Conservation (phyloP, 1,140 invertebrate species). For the Diplogasteroides magnus region DNA sequence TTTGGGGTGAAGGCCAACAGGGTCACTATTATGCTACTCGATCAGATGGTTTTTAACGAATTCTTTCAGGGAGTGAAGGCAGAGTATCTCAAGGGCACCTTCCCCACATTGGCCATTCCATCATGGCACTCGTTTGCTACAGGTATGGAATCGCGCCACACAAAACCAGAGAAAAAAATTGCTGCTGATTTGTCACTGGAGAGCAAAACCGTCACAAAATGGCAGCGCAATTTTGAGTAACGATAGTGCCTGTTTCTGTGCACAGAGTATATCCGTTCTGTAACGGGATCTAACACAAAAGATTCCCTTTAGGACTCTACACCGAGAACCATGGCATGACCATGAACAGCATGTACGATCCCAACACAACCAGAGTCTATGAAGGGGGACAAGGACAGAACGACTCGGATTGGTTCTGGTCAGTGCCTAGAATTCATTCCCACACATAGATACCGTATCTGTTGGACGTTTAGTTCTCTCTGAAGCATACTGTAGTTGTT, state of each 20-base stretch:
- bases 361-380: slow-evolving; percentile 37
- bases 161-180: slow-evolving; percentile 6
- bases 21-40: too few relatives aligned
- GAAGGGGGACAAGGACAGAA: slow-evolving; percentile 49
- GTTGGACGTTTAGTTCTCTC: not conserved
- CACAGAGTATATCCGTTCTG: too few relatives aligned
- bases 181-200: not conserved
- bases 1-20: too few relatives aligned
- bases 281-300: too few relatives aligned
- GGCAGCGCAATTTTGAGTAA: too few relatives aligned
- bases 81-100: slow-evolving; percentile 45
- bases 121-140: slow-evolving; percentile 50
- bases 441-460: too few relatives aligned
- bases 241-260: too few relatives aligned
- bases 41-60: too few relatives aligned
- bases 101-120: slow-evolving; percentile 53
- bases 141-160: slow-evolving; percentile 26
- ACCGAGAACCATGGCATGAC: slow-evolving; percentile 55
- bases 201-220: too few relatives aligned
- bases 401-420: slow-evolving; percentile 46
- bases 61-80: slow-evolving; percentile 44
- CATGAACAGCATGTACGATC: slow-evolving; percentile 52
- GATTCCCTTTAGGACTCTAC: slow-evolving; percentile 46
- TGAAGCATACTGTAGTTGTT: too few relatives aligned
- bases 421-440: too few relatives aligned